These are phyloP conservation scores for Rynchops niger DNA, from an alignment of 2,113 vertebrate species.

Conservation along the genomic window DNA sequence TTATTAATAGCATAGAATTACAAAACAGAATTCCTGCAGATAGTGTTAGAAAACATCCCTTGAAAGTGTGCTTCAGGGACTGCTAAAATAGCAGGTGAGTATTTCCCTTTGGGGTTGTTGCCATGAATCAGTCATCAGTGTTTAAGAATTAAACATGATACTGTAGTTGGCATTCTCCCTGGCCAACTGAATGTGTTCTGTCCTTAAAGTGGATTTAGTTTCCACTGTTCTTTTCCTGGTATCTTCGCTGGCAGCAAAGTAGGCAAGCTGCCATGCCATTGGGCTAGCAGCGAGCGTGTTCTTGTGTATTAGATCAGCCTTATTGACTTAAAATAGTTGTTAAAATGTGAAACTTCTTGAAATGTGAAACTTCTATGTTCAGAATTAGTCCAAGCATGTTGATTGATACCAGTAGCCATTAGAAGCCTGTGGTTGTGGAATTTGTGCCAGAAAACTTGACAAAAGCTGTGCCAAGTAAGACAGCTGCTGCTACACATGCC, in stretches of 20 bases:
- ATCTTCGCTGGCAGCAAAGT: conserved; percentile 35
- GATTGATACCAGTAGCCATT: conserved; percentile 46
- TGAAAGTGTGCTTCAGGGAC: neutral
- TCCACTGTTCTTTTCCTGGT: conserved; percentile 54
- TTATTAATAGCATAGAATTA: conserved; percentile 6
- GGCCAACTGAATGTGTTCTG: conserved; percentile 26
- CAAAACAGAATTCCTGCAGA: neutral
- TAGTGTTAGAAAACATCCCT: neutral
- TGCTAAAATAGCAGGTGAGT: conserved; percentile 45
- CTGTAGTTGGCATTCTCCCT: conserved; percentile 7
- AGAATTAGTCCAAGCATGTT: conserved; percentile 55
- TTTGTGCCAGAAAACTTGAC: conserved; percentile 48
- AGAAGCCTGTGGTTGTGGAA: conserved; percentile 23
- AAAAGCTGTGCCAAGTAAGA: conserved; percentile 57
- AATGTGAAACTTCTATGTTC: conserved; percentile 65
- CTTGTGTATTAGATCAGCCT: conserved; percentile 50
- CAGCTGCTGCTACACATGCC: conserved; percentile 53
- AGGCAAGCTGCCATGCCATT: conserved; percentile 46
- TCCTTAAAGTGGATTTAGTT: conserved; percentile 40
- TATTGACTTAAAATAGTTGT: conserved; percentile 65
- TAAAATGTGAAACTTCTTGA: conserved; percentile 63
- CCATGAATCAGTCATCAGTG: conserved; percentile 22
- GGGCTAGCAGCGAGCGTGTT: neutral
- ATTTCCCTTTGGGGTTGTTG: conserved; percentile 49
- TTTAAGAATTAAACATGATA: conserved; percentile 50